A percentile compares a stretch with the other conserved stretches of the same genome.
These are phyloP conservation scores for Pituophis catenifer DNA, from an alignment of 2,113 vertebrate genomes.

Conservation along the genomic window DNA sequence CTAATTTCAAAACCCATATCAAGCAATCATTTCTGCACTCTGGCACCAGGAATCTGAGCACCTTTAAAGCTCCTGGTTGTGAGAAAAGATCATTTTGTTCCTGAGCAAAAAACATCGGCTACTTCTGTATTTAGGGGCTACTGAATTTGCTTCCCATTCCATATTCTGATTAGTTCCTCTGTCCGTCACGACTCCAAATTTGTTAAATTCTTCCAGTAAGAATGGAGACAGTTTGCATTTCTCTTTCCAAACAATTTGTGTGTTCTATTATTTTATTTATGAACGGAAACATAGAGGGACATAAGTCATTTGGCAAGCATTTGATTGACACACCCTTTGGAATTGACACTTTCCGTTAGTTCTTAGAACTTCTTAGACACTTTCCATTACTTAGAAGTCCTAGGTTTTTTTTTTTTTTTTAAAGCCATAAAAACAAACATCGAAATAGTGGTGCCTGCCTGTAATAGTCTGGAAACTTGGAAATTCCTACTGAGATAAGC, in stretches of 20 bases:
- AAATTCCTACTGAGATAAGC: neutral
- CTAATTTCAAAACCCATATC: neutral
- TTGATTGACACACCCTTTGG: neutral
- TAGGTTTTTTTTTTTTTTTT: neutral
- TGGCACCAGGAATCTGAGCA: neutral
- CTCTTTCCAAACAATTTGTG: neutral
- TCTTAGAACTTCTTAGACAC: neutral
- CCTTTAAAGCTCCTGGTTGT: neutral
- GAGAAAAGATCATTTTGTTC: neutral
- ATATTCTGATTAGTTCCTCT: neutral
- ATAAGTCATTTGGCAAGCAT: neutral
- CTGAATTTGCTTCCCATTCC: neutral
- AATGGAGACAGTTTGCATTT: neutral
- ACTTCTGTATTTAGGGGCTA: neutral
- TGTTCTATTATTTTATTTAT: neutral
- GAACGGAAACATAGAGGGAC: neutral
- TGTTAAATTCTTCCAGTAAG: neutral
- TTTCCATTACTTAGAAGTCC: neutral
- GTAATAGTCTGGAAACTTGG: neutral
- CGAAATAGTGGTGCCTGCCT: neutral
- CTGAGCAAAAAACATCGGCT: neutral
- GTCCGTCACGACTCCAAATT: neutral
- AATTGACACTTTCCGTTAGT: slow-evolving; percentile 6
- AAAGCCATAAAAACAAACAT: neutral
- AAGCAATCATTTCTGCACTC: neutral